phyloP scores from a whole-genome alignment of 2,888 invertebrate genomes.

The Sipha maydis region DNA sequence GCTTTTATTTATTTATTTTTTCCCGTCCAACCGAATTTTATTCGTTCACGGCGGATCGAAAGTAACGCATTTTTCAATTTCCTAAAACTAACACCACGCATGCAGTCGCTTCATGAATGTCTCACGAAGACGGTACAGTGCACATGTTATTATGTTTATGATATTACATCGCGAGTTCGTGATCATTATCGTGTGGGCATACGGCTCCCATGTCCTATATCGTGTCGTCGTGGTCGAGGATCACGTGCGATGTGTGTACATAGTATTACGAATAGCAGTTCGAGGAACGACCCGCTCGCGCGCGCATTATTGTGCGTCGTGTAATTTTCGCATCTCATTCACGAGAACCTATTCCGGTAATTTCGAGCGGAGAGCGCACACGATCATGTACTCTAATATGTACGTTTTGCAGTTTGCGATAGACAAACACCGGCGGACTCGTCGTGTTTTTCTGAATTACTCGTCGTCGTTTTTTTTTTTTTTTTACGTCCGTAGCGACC shows the following conservation, averaged over 20 bases:
- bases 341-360: constrained; percentile 11
- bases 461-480: neutral
- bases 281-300: neutral
- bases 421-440: neutral
- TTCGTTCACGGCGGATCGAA: too few species aligned
- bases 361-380: neutral
- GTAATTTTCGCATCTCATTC: constrained; percentile 18
- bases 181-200: neutral
- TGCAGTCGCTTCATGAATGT: neutral
- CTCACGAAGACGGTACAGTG: neutral
- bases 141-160: neutral
- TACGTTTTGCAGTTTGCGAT: neutral
- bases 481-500: neutral
- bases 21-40: neutral
- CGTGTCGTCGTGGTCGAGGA: neutral
- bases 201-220: too few species aligned
- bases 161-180: neutral
- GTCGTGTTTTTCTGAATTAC: constrained; percentile 11
- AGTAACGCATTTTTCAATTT: too few species aligned
- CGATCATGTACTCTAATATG: neutral
- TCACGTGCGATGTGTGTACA: neutral
- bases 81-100: neutral
- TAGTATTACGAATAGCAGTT: neutral
- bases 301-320: neutral
- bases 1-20: neutral